Evolutionary conservation across 2,888 invertebrate genomes (phyloP), one percentile per base, ranked within the genome.

Genomic region (Buathra laborator): DNA sequence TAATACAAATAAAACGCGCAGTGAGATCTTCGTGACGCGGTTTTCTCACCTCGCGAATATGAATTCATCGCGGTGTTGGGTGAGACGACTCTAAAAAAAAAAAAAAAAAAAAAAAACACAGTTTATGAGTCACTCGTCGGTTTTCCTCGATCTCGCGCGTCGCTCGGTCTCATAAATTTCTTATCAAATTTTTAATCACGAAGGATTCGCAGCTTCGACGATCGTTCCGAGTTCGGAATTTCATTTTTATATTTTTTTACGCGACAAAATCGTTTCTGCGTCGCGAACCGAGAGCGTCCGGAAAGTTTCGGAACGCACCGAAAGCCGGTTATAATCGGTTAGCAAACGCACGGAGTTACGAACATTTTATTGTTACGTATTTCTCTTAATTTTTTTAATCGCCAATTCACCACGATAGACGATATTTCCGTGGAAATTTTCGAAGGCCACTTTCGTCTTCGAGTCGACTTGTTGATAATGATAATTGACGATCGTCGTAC

Each of bases 141-240:
- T 59, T 62, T 53, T 46, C 32, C 72, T 59, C 43, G 29, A 59
- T 24, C 43, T 14, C 19, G 24, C 24, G 24, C 24, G 56, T 12
- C 12, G 24, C 24, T 0, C 56, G 56, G 56, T 7, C 10, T 70
- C 43, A 68, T 81, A 46, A 53, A 76, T 76, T 70, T 76, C 44
- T 81, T 81, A 81, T 76, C 81, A 81, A 81, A 19, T 24, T 76
- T 68, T 74, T 59, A 64, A 76, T 76, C 64, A 44, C 32, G n/a
- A 44, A 51, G 51, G 64, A 72, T 29, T 46, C 44, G n/a, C 14
- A 29, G 12, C n/a, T 44, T 16, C 29, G n/a, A 6, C 2, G n/a
- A 29, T 24, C 7, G 37, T 29, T 48, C 14, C n/a, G 37, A 74
- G 46, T 62, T 74, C 29, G n/a, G 29, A 46, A 62, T 74, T 5